Evolutionary conservation across 2,797 vertebrate genomes (phyloP), one percentile per base, ranked within the genome.

Genomic region (Anas georgica): DNA sequence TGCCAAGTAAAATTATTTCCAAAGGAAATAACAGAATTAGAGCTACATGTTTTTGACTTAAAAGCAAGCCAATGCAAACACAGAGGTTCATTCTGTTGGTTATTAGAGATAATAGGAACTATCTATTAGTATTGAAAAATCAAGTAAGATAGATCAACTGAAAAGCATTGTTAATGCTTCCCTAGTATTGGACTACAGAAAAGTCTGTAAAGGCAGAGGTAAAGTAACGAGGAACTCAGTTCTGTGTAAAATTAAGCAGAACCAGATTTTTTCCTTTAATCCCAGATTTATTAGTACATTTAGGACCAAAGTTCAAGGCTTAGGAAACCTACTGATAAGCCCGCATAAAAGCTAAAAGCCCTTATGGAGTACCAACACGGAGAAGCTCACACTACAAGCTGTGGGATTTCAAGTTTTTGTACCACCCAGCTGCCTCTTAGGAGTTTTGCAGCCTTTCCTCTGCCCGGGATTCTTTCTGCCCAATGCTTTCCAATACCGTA

Each of bases 261-360:
- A 88, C 3, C 35, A 67, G 45, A 75, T 20, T 43, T 81, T 85
- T 86, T 73, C n/a, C 39, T 79, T 89, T 94, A 81, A 94, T 94
- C 82, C 26, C 12, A 62, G 33, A 29, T 80, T 72, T 82, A 64
- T 48, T 68, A 31, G 9, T 56, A 17, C 54, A 46, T 41, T 70
- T 35, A 76, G 91, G 59, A 77, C 48, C 59, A 31, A 68, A 88
- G n/a, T 48, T 78, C 37, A 80, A 81, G 25, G 64, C 9, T 83
- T 92, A 87, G 86, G 69, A 91, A 93, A 35, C 28, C 10, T 83
- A 48, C 72, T 66, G 68, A 74, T 93, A 95, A 95, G 8, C 58
- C 50, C 31, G 78, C 56, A 80, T 88, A 74, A 67, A 94, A 85
- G 79, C 39, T 75, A 56, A 72, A 86, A 86, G 81, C 60, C 60